These are phyloP conservation scores for Anas flavirostris DNA, from an alignment of 2,797 vertebrate genomes.

Conservation along the genomic window DNA sequence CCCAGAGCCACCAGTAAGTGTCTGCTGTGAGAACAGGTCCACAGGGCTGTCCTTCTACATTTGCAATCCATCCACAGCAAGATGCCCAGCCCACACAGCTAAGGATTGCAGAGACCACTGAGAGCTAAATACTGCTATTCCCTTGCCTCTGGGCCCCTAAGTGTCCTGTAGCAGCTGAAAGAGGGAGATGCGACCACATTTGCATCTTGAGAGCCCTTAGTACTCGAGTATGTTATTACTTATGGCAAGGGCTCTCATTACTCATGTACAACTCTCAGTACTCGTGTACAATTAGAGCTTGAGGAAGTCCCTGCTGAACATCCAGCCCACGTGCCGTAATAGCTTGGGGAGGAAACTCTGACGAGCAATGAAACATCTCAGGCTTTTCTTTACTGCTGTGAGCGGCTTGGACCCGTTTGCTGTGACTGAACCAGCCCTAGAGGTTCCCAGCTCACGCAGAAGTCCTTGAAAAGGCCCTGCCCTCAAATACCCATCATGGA, in stretches of 20 bases:
- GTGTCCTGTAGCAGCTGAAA: not conserved
- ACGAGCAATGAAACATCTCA: not conserved
- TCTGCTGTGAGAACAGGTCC: not conserved
- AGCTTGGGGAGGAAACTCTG: not conserved
- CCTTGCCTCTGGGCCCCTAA: not conserved
- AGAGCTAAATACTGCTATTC: not conserved
- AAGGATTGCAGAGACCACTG: not conserved
- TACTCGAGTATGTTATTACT: not conserved
- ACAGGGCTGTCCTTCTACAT: not conserved
- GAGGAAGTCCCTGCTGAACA: not conserved
- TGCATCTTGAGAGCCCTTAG: rapidly evolving
- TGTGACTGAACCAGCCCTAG: not conserved
- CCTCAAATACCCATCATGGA: not conserved
- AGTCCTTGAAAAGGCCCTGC: not conserved
- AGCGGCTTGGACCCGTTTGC: not conserved
- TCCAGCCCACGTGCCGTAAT: not conserved
- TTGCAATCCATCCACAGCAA: not conserved
- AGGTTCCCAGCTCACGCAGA: not conserved
- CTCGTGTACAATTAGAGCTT: not conserved
- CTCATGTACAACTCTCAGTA: not conserved
- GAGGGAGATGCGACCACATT: not conserved
- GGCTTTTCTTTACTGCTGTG: not conserved
- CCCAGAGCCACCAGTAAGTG: rapidly evolving
- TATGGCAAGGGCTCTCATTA: not conserved
- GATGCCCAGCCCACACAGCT: rapidly evolving